Conservation (phyloP, 2,797 vertebrate species). For the Fundulus diaphanus region DNA sequence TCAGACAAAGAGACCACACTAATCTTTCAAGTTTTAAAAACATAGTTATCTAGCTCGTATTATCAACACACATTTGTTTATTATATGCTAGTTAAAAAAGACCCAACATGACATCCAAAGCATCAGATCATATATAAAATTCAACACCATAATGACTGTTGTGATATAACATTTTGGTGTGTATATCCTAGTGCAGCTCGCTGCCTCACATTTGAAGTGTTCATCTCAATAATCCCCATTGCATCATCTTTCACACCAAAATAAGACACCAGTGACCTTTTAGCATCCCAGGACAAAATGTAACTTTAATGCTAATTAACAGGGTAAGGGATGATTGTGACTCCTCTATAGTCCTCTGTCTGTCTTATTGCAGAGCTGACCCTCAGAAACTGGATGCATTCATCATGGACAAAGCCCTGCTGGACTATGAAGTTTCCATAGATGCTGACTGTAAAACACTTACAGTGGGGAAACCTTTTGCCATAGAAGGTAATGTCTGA, state of each 20-base stretch:
- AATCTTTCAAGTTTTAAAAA: background rate
- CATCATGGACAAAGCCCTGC: slow-evolving; percentile 98
- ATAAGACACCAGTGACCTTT: background rate
- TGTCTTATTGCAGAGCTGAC: slow-evolving; percentile 85
- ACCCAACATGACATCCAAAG: background rate
- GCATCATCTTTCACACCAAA: background rate
- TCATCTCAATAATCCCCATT: background rate
- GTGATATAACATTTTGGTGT: background rate
- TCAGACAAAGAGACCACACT: background rate
- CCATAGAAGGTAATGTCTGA: slow-evolving; percentile 90
- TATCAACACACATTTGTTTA: background rate
- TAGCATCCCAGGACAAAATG: background rate
- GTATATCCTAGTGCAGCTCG: background rate
- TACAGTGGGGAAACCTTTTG: slow-evolving; percentile 97
- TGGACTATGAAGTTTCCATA: slow-evolving; percentile 98
- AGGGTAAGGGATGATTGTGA: background rate
- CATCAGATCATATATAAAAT: background rate
- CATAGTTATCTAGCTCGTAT: background rate
- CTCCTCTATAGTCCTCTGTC: background rate
- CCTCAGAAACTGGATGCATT: slow-evolving; percentile 97
- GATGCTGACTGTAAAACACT: slow-evolving; percentile 97
- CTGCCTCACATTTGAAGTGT: background rate
- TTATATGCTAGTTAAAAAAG: background rate
- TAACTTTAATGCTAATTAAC: background rate
- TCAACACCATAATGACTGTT: background rate